These are phyloP conservation scores for Coluber constrictor DNA, from an alignment of 2,797 vertebrate species.

Conservation along the genomic window DNA sequence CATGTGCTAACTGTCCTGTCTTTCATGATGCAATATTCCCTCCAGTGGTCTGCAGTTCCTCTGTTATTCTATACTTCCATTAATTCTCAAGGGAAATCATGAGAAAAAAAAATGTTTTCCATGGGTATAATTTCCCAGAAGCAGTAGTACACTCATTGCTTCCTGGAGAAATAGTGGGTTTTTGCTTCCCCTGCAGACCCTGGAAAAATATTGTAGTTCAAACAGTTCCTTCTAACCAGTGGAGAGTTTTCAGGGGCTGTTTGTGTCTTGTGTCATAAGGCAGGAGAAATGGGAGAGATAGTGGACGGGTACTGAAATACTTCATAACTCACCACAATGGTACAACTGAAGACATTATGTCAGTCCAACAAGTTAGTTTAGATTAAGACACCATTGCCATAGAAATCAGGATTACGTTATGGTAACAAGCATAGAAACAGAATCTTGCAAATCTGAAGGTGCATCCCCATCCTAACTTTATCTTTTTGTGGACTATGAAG, in stretches of 20 bases:
- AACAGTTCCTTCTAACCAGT: not conserved
- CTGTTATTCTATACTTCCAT: not conserved
- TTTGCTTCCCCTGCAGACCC: not conserved
- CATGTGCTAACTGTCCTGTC: not conserved
- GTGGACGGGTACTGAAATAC: not conserved
- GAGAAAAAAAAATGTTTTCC: not conserved
- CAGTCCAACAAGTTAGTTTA: not conserved
- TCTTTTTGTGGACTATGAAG: not conserved
- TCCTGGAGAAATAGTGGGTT: not conserved
- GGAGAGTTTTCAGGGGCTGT: not conserved
- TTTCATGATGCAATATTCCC: not conserved
- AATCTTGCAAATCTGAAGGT: not conserved
- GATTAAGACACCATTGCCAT: not conserved
- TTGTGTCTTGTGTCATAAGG: not conserved
- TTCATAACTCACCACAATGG: not conserved
- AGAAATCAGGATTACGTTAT: not conserved
- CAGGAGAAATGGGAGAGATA: not conserved
- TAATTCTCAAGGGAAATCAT: not conserved
- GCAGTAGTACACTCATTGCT: not conserved
- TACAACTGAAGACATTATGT: not conserved
- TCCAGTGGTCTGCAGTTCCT: not conserved
- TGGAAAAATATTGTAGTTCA: not conserved
- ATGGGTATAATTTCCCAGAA: not conserved
- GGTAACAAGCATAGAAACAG: not conserved
- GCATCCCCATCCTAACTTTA: not conserved